Percentiles rank a stretch among this genome's conserved stretches.
phyloP scores from a whole-genome alignment of 2,888 invertebrate genomes.

The Drosophila infuscata region DNA sequence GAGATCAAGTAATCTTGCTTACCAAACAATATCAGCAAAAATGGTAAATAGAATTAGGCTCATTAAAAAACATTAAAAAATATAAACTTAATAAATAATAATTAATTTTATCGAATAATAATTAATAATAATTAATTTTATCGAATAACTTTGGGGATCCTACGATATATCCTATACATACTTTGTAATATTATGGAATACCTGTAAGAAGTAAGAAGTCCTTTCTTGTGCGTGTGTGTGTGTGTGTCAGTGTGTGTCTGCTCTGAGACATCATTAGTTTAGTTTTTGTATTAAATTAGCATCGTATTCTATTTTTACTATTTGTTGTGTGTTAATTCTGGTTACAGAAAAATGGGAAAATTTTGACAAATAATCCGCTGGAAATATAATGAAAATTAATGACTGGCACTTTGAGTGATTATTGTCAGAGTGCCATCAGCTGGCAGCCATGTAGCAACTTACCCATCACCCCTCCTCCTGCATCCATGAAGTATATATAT shows the following conservation, averaged over 20 bases:
- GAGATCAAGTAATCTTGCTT: background rate
- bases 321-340: background rate
- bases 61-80: background rate
- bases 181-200: background rate
- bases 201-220: background rate
- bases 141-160: too few relatives aligned
- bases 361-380: constrained; percentile 52
- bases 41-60: background rate
- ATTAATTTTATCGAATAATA: too few relatives aligned
- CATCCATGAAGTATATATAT: background rate
- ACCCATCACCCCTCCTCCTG: too few relatives aligned
- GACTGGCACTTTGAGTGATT: constrained; percentile 58
- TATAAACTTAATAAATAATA: too few relatives aligned
- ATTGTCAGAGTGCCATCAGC: constrained; percentile 30
- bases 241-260: constrained; percentile 4
- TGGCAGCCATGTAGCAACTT: background rate
- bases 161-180: background rate
- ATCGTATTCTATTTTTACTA: background rate
- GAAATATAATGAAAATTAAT: constrained; percentile 63
- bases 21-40: background rate
- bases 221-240: background rate
- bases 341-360: constrained; percentile 1
- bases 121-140: too few relatives aligned
- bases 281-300: constrained; percentile 15
- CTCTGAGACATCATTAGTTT: constrained; percentile 32